These are phyloP conservation scores for Leptoteleia sp. DNA, from an alignment of 1,140 invertebrate species.

Conservation along the genomic window DNA sequence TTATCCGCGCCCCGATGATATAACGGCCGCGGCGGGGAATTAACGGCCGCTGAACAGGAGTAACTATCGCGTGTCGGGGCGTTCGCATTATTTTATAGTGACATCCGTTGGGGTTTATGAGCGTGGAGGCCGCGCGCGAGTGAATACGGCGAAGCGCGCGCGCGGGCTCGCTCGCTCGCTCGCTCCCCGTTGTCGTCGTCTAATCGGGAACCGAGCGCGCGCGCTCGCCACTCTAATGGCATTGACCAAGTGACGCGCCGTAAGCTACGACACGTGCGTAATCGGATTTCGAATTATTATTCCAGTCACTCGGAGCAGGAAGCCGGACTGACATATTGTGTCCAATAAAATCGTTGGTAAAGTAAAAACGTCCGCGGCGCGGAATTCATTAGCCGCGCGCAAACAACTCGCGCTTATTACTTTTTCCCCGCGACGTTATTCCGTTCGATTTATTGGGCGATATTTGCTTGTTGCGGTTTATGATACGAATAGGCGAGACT, in stretches of 20 bases:
- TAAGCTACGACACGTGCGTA: slow-evolving; percentile 60
- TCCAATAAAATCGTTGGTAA: slow-evolving; percentile 48
- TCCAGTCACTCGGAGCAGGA: slow-evolving; percentile 51
- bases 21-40: slow-evolving; percentile 66
- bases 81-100: slow-evolving; percentile 76
- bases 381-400: slow-evolving; percentile 25
- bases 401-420: slow-evolving; percentile 33
- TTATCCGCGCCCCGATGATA: slow-evolving; percentile 61
- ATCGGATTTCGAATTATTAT: slow-evolving; percentile 63
- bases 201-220: slow-evolving; percentile 62
- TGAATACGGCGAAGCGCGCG: slow-evolving; percentile 29
- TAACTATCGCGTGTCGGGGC: slow-evolving; percentile 68
- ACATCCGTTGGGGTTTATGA: slow-evolving; percentile 73
- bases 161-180: too few species aligned
- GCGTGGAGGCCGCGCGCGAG: slow-evolving; percentile 62
- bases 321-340: slow-evolving; percentile 40
- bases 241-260: slow-evolving; percentile 64
- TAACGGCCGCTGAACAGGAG: slow-evolving; percentile 73
- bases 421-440: slow-evolving; percentile 19
- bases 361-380: slow-evolving; percentile 43
- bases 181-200: slow-evolving; percentile 54
- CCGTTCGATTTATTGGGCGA: slow-evolving; percentile 43
- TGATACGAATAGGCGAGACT: not conserved
- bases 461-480: slow-evolving; percentile 8
- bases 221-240: slow-evolving; percentile 65